phyloP scores from a whole-genome alignment of 2,888 invertebrate genomes.

The Hirtodrosophila alboralis region DNA sequence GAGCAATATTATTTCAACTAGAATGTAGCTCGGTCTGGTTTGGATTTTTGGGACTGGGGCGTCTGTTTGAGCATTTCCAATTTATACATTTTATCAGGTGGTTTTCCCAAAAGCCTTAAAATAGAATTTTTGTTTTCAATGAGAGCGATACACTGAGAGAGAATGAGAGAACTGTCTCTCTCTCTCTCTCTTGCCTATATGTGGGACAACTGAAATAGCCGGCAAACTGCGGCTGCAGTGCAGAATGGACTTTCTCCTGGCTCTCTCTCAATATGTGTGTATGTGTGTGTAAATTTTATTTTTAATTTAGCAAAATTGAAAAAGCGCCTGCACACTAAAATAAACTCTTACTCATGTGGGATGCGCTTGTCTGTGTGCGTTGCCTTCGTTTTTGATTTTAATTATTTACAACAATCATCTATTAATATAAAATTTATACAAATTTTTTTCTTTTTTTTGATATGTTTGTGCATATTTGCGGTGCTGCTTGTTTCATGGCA shows the following conservation, averaged over 20 bases:
- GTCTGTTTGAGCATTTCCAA: slow-evolving; percentile 47
- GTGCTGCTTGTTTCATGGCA: slow-evolving; percentile 26
- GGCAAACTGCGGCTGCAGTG: slow-evolving; percentile 57
- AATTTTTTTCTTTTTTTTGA: no score
- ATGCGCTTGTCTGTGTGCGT: slow-evolving; percentile 45
- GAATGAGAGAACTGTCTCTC: neutral
- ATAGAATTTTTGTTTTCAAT: slow-evolving; percentile 69
- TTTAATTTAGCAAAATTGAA: slow-evolving; percentile 71
- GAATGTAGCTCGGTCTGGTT: slow-evolving; percentile 12
- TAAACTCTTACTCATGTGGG: slow-evolving; percentile 73
- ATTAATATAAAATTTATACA: slow-evolving; percentile 53
- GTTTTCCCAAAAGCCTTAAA: slow-evolving; percentile 73
- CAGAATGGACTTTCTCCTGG: slow-evolving; percentile 37
- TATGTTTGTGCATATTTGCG: slow-evolving; percentile 40
- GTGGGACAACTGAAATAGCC: slow-evolving; percentile 73
- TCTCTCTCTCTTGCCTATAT: slow-evolving; percentile 35
- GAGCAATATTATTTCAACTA: slow-evolving; percentile 6
- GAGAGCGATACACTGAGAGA: slow-evolving; percentile 28
- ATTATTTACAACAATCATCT: slow-evolving; percentile 71
- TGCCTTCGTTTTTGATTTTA: slow-evolving; percentile 59
- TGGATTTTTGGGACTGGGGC: slow-evolving; percentile 12
- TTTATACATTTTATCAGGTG: slow-evolving; percentile 69
- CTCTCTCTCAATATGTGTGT: slow-evolving; percentile 15
- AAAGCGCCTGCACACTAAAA: slow-evolving; percentile 67
- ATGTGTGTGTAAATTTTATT: slow-evolving; percentile 59